These are phyloP conservation scores for Diaphora mendica DNA, from an alignment of 2,888 invertebrate genomes.

Conservation along the genomic window DNA sequence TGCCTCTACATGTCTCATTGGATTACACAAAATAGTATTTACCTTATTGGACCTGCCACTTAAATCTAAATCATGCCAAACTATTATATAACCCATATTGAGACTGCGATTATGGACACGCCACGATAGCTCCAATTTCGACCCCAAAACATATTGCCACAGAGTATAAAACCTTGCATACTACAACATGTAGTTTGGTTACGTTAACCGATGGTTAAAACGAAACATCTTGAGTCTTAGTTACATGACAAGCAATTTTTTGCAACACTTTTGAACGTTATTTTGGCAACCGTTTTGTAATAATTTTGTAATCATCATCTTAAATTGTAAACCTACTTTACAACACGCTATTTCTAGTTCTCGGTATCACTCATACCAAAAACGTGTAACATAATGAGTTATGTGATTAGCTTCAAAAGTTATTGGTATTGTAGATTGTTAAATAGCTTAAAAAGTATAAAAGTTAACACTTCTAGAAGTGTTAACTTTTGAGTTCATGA, in stretches of 20 bases:
- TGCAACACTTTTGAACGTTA: conserved; percentile 20
- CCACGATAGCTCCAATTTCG: conserved; percentile 23
- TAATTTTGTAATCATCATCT: conserved; percentile 19
- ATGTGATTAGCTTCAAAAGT: background rate
- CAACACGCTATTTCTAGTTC: conserved; percentile 11
- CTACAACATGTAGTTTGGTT: conserved; percentile 27
- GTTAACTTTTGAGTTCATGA: background rate
- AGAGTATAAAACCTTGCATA: conserved; percentile 26
- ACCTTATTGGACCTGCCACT: no score
- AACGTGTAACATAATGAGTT: background rate
- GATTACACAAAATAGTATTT: no score
- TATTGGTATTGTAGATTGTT: background rate
- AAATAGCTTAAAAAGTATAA: background rate
- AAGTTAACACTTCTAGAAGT: background rate
- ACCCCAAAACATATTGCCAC: conserved; percentile 27
- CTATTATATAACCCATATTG: background rate
- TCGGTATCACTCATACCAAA: background rate
- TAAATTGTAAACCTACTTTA: conserved; percentile 22
- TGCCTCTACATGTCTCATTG: no score
- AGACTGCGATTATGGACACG: background rate
- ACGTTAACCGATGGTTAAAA: conserved; percentile 31
- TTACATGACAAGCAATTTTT: conserved; percentile 17
- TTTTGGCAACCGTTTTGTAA: conserved; percentile 24
- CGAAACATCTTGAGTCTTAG: conserved; percentile 25
- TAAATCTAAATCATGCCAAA: background rate